Percentiles rank a stretch among this genome's conserved stretches.
These are phyloP conservation scores for Allobates femoralis DNA, from an alignment of 2,797 vertebrate genomes.

Conservation along the genomic window DNA sequence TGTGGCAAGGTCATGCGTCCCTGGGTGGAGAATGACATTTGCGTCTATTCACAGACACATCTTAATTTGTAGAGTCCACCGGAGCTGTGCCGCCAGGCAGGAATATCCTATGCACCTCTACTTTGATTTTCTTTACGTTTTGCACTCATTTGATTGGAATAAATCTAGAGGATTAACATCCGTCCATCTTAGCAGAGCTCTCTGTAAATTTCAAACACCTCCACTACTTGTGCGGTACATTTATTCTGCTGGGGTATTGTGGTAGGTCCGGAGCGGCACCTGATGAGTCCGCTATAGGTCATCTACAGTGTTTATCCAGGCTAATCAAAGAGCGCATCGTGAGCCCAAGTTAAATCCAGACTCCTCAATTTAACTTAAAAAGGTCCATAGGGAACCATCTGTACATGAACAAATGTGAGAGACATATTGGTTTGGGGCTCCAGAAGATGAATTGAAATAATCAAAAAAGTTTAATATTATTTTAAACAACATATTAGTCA, in stretches of 20 bases:
- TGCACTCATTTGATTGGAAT: conserved; percentile 5
- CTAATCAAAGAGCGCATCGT: background rate
- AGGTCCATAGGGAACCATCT: background rate
- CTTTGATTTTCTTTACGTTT: background rate
- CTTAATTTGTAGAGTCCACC: background rate
- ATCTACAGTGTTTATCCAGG: conserved; percentile 10
- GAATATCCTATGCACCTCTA: background rate
- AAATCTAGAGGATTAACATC: conserved; percentile 5
- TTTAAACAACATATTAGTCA: too few species aligned
- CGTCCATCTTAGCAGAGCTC: background rate
- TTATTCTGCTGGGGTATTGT: background rate
- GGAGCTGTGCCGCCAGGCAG: conserved; percentile 5
- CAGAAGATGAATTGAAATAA: too few species aligned
- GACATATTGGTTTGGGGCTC: too few species aligned
- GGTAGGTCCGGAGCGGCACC: background rate
- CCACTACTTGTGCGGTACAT: background rate
- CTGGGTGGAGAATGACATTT: conserved; percentile 38
- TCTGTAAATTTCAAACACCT: conserved; percentile 40
- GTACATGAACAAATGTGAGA: background rate
- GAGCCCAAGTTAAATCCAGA: background rate
- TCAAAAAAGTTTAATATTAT: too few species aligned
- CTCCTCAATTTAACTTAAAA: background rate
- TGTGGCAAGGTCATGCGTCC: conserved; percentile 21
- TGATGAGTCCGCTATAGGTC: background rate
- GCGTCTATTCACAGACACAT: background rate